Conservation (phyloP, 2,888 invertebrate species). For the Campopleginae sp. region DNA sequence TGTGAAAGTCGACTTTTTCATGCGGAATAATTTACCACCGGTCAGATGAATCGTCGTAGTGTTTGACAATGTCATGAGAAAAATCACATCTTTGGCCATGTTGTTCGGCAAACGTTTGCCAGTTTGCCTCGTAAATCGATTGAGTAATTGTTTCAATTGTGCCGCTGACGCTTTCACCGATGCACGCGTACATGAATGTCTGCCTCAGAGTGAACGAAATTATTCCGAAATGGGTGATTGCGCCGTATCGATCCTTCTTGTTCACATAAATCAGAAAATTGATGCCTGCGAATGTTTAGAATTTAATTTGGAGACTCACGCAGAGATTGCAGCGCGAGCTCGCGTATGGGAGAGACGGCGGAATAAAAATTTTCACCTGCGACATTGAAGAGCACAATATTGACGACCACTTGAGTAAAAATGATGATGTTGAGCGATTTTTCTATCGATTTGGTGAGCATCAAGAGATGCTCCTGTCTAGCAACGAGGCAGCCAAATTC, state of each 20-base stretch:
- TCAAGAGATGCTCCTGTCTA: conserved; percentile 60
- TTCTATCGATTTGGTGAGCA: conserved; percentile 59
- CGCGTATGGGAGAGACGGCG: too few relatives aligned
- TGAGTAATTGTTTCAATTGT: conserved; percentile 54
- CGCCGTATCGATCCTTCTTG: conserved; percentile 7
- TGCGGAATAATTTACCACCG: conserved; percentile 69
- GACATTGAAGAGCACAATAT: conserved; percentile 61
- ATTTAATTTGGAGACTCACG: neutral
- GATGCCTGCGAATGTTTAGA: conserved; percentile 65
- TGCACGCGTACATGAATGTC: conserved; percentile 68
- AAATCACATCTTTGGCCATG: conserved; percentile 40
- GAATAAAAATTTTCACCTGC: conserved; percentile 53
- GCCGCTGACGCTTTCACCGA: conserved; percentile 69
- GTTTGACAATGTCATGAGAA: conserved; percentile 71
- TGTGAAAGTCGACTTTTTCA: conserved; percentile 68
- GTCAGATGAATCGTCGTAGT: conserved; percentile 67
- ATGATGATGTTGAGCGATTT: conserved; percentile 65
- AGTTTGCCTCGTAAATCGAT: conserved; percentile 17
- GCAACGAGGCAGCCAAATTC: conserved; percentile 40
- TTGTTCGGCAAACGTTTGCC: conserved; percentile 10
- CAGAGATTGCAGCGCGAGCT: too few relatives aligned
- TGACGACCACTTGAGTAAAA: conserved; percentile 63
- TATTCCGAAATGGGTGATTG: conserved; percentile 26
- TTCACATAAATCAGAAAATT: conserved; percentile 67
- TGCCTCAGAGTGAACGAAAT: conserved; percentile 68